Conservation (phyloP, 2,797 vertebrate species). For the Myripristis jacobus region DNA sequence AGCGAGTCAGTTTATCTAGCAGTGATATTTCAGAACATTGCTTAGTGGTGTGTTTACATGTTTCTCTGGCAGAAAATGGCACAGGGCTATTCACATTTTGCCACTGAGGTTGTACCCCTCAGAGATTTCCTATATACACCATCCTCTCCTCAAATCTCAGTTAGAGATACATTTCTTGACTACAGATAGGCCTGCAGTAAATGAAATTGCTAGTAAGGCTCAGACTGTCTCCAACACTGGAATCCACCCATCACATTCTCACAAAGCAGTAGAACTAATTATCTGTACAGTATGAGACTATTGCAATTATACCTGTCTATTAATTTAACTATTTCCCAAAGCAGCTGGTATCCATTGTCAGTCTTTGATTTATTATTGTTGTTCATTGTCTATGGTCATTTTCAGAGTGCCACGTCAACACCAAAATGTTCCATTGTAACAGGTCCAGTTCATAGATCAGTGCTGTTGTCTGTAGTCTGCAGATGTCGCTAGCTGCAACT, state of each 20-base stretch:
- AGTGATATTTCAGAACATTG: slow-evolving; percentile 1
- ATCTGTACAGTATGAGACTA: neutral
- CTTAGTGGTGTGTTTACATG: neutral
- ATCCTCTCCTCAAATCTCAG: slow-evolving; percentile 5
- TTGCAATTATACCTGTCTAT: slow-evolving; percentile 16
- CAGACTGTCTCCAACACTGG: neutral
- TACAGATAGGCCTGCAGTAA: neutral
- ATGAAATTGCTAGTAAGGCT: neutral
- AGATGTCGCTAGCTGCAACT: slow-evolving; percentile 46
- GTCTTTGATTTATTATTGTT: slow-evolving; percentile 19
- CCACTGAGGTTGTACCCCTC: slow-evolving; percentile 1
- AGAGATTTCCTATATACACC: neutral
- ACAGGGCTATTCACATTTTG: slow-evolving; percentile 5
- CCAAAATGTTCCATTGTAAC: slow-evolving; percentile 14
- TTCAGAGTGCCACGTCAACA: slow-evolving; percentile 9
- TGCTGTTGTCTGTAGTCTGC: slow-evolving; percentile 13
- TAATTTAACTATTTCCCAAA: slow-evolving; percentile 17
- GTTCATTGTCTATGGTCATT: slow-evolving; percentile 4
- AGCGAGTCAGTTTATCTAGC: slow-evolving; percentile 7
- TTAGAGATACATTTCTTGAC: neutral
- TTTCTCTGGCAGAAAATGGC: neutral
- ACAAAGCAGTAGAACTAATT: slow-evolving; percentile 18
- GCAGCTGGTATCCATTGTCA: neutral
- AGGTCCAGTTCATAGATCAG: slow-evolving; percentile 17
- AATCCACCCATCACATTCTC: neutral